Evolutionary conservation across 2,113 vertebrate species (phyloP).

Genomic region (Gallinago paraguaiae): DNA sequence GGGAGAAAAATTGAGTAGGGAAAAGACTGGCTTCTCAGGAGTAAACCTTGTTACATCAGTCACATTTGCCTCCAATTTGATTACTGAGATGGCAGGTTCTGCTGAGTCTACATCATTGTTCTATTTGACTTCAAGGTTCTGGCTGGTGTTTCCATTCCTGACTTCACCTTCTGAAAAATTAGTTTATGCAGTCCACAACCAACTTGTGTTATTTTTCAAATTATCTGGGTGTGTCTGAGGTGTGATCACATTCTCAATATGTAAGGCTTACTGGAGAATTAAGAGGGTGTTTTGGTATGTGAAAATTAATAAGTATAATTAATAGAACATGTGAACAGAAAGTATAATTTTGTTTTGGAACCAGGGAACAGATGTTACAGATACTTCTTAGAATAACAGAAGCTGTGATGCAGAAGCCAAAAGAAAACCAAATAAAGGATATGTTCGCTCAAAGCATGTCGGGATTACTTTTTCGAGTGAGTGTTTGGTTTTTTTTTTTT

Average conservation of each 20-base stretch:
- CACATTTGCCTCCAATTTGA: background rate
- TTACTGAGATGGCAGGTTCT: background rate
- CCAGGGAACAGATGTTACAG: constrained; percentile 96
- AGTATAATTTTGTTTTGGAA: constrained; percentile 51
- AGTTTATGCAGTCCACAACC: background rate
- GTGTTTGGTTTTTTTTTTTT: constrained; percentile 14
- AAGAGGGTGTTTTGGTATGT: background rate
- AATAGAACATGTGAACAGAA: background rate
- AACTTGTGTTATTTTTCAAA: background rate
- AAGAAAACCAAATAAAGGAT: constrained; percentile 89
- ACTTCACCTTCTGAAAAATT: background rate
- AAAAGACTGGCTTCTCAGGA: background rate
- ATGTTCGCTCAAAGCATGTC: constrained; percentile 91
- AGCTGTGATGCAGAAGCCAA: constrained; percentile 93
- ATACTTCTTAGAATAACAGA: constrained; percentile 95
- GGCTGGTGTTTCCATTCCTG: background rate
- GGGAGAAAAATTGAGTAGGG: background rate
- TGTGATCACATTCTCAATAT: rapidly evolving
- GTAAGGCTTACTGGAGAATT: background rate
- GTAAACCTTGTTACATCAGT: background rate
- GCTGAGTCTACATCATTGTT: background rate
- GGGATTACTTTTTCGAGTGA: constrained; percentile 91
- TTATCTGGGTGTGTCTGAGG: background rate
- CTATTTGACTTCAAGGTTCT: background rate
- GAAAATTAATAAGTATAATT: background rate